Conservation (phyloP, 2,888 invertebrate genomes). For the Pseudoips prasinana region DNA sequence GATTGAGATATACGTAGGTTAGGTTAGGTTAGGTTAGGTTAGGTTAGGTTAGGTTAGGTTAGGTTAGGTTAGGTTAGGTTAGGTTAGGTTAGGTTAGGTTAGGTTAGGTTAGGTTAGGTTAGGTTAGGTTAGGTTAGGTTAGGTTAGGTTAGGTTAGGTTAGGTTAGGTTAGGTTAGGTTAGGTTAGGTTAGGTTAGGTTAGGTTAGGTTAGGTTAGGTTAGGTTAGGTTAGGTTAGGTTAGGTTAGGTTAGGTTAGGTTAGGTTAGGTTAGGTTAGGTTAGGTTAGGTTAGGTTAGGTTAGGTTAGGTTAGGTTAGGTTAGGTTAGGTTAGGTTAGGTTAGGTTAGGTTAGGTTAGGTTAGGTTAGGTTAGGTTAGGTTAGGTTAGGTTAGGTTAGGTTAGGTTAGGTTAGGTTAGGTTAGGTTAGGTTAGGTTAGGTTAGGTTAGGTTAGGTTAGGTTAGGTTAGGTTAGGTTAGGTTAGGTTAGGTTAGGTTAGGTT, state of each 20-base stretch:
- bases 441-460: constrained; percentile 8
- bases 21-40: constrained; percentile 19
- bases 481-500: constrained; percentile 10
- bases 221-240: constrained; percentile 19
- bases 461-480: constrained; percentile 10
- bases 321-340: constrained; percentile 10
- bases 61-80: constrained; percentile 24
- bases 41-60: constrained; percentile 23
- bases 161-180: constrained; percentile 23
- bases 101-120: constrained; percentile 23
- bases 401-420: constrained; percentile 7
- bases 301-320: constrained; percentile 15
- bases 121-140: constrained; percentile 23
- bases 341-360: constrained; percentile 15
- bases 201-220: constrained; percentile 17
- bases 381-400: constrained; percentile 11
- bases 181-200: constrained; percentile 21
- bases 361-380: constrained; percentile 18
- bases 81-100: constrained; percentile 24
- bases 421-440: constrained; percentile 8
- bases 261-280: constrained; percentile 16
- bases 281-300: constrained; percentile 16
- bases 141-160: constrained; percentile 18
- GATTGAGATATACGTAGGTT: no score
- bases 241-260: constrained; percentile 16